A percentile compares a stretch with the other conserved stretches of the same genome.
phyloP scores from a whole-genome alignment of 2,888 invertebrate species.

The Arge pagana region DNA sequence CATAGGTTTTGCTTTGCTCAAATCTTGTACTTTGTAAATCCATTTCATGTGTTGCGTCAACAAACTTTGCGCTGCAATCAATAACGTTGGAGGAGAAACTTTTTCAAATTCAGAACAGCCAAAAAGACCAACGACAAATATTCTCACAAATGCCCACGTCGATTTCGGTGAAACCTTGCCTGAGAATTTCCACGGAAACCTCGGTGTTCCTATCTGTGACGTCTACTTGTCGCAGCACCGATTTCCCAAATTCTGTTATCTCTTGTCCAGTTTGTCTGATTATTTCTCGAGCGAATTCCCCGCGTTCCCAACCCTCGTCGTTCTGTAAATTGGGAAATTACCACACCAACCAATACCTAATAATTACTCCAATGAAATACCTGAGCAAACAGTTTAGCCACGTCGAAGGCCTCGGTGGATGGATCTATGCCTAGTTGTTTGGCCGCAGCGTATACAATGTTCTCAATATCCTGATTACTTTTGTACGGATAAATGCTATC shows the following conservation, averaged over 20 bases:
- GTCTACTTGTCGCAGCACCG: constrained; percentile 55
- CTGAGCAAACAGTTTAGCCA: constrained; percentile 61
- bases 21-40: constrained; percentile 19
- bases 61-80: constrained; percentile 7
- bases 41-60: constrained; percentile 17
- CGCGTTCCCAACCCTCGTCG: constrained; percentile 61
- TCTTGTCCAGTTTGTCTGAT: constrained; percentile 59
- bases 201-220: constrained; percentile 43
- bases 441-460: constrained; percentile 57
- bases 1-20: constrained; percentile 19
- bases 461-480: constrained; percentile 61
- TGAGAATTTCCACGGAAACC: constrained; percentile 55
- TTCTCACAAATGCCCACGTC: constrained; percentile 57
- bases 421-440: constrained; percentile 61
- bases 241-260: constrained; percentile 61
- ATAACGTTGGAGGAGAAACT: no score
- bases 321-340: constrained; percentile 46
- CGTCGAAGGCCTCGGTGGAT: constrained; percentile 53
- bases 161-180: constrained; percentile 59
- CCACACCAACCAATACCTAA: neutral
- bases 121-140: neutral
- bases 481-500: constrained; percentile 59
- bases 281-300: constrained; percentile 59
- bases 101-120: neutral
- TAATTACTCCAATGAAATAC: constrained; percentile 42